Evolutionary conservation across 2,797 vertebrate species (phyloP).

Genomic region (Acanthurus tractus): DNA sequence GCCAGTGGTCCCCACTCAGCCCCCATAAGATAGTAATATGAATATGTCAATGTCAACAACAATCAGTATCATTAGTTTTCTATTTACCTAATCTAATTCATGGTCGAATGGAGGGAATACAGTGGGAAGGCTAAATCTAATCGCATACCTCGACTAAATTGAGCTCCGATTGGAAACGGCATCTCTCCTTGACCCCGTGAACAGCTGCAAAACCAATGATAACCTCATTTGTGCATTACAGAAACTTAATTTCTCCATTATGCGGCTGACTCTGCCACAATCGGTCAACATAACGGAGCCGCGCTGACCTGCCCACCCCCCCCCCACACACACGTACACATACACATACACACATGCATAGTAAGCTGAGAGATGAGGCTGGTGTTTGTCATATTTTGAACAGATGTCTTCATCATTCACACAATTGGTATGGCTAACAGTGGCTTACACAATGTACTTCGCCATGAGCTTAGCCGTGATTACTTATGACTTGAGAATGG

Average conservation of each 20-base stretch:
- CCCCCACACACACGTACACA: rapidly evolving
- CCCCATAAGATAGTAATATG: slow-evolving; percentile 46
- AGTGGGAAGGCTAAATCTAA: slow-evolving; percentile 71
- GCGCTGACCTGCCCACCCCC: slow-evolving; percentile 50
- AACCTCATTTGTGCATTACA: slow-evolving; percentile 79
- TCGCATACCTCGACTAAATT: slow-evolving; percentile 75
- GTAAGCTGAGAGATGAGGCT: slow-evolving; percentile 24
- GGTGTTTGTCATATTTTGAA: slow-evolving; percentile 32
- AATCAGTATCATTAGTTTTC: slow-evolving; percentile 72
- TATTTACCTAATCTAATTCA: slow-evolving; percentile 78
- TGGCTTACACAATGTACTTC: not conserved
- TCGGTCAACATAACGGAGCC: slow-evolving; percentile 61
- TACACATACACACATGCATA: not conserved
- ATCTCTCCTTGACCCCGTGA: slow-evolving; percentile 78
- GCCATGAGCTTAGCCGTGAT: slow-evolving; percentile 35
- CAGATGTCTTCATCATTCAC: slow-evolving; percentile 24
- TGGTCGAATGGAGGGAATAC: slow-evolving; percentile 72
- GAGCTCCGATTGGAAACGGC: slow-evolving; percentile 72
- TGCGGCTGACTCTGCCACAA: slow-evolving; percentile 54
- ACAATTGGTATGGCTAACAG: slow-evolving; percentile 7
- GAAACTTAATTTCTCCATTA: slow-evolving; percentile 79
- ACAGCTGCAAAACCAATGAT: slow-evolving; percentile 81
- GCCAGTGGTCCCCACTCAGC: not conserved
- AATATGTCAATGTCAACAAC: slow-evolving; percentile 72
- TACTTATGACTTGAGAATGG: slow-evolving; percentile 41